phyloP scores from a whole-genome alignment of 2,113 vertebrate genomes.

The Halcyon senegalensis region DNA sequence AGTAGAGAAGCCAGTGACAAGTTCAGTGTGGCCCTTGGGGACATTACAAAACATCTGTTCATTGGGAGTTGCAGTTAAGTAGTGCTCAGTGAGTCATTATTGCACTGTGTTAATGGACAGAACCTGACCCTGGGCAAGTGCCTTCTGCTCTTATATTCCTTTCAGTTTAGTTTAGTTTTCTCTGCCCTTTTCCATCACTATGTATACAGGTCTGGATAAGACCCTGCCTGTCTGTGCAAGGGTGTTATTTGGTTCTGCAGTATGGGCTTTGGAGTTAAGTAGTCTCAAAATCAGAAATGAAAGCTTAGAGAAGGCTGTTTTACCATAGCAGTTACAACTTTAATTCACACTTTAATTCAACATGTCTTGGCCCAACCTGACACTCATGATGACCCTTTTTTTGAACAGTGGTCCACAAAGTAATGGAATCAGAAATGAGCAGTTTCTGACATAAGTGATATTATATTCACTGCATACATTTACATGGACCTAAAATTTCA shows the following conservation, averaged over 20 bases:
- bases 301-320: neutral
- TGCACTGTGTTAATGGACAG: neutral
- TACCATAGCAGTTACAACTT: neutral
- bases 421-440: neutral
- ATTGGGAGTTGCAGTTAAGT: neutral
- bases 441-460: neutral
- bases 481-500: neutral
- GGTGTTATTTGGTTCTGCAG: neutral
- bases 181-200: neutral
- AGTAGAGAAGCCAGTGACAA: neutral
- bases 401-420: neutral
- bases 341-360: neutral
- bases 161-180: neutral
- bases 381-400: neutral
- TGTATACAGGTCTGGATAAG: neutral
- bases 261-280: neutral
- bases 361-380: neutral
- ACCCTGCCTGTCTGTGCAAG: neutral
- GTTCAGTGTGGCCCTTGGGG: neutral
- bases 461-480: fast-evolving
- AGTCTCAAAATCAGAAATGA: neutral
- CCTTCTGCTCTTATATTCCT: neutral
- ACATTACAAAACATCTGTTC: neutral
- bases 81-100: neutral
- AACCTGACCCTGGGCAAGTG: neutral